phyloP scores from a whole-genome alignment of 2,888 invertebrate genomes.

The Erannis defoliaria region DNA sequence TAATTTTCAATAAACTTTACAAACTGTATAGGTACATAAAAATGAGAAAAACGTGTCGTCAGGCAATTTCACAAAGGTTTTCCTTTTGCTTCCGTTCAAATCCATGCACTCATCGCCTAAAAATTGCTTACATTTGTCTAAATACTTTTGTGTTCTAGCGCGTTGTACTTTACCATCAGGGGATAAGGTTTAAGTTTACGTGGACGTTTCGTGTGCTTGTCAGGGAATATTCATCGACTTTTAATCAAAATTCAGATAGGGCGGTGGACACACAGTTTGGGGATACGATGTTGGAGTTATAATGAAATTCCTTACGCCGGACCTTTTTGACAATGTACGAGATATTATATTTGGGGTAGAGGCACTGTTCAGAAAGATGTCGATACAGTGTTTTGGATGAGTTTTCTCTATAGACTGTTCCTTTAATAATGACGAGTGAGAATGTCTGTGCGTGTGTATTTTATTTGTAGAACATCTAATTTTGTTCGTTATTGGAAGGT shows the following conservation, averaged over 20 bases:
- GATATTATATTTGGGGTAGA: conserved; percentile 20
- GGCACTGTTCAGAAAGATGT: background rate
- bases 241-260: conserved; percentile 40
- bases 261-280: conserved; percentile 28
- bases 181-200: conserved; percentile 8
- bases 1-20: background rate
- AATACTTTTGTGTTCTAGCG: background rate
- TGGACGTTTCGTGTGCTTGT: background rate
- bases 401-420: no score
- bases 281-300: conserved; percentile 20
- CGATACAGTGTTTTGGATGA: background rate
- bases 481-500: no score
- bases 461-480: no score
- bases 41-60: background rate
- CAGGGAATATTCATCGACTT: conserved; percentile 26
- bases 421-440: no score
- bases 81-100: background rate
- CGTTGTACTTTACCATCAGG: background rate
- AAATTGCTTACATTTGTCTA: background rate
- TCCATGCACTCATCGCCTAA: background rate
- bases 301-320: conserved; percentile 36
- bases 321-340: conserved; percentile 31
- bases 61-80: background rate
- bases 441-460: no score
- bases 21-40: background rate